Base-by-base conservation (phyloP, 2,888 invertebrate species). In the Thereva unica region DNA sequence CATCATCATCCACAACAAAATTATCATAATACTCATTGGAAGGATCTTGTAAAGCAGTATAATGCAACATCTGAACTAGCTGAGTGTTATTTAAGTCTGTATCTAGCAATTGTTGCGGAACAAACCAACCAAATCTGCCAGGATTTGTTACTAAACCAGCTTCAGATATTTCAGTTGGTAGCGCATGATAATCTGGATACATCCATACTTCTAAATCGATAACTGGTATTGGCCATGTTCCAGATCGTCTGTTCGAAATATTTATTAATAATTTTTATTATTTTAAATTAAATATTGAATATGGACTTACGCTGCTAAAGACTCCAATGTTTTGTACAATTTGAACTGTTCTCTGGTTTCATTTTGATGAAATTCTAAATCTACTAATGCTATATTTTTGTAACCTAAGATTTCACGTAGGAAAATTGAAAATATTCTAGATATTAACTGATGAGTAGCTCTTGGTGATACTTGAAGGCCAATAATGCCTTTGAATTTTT, bases 201-300 rank as follows among this genome's bases (percentile, higher is more conserved):
- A 87, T 81, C 88, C 89, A 90, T 0, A 89, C 87, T 76, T 89
- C 91, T 74, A 91, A 78, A 76, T 91, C 90, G 12, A 91, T 83
- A 80, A 84, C 83, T 0, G 84, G 77, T 35, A 77, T 75, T 7
- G 84, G 83, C 67, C 65, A 67, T 35, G 35, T 52, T 42, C 42
- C 56, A 12, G 41, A 47, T 64, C 79, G 72, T 64, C 84, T 84
- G 72, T 4, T 70, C n/a, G 63, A 70, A 59, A 54, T 55, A 53
- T 35, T 5, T 57, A 64, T 54, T 56, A 47, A 44, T 40, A 10
- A 37, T 34, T 6, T 53, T 5, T 37, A 53, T n/a, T 47, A 10
- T 1, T 45, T 45, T 6, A 10, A 45, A 23, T 23, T 12, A 9
- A 12, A 49, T n/a, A 49, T 9, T 49, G 44, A 64, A 23, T 23